phyloP scores from a whole-genome alignment of 2,888 invertebrate species.

The Microctonus aethiopoides region DNA sequence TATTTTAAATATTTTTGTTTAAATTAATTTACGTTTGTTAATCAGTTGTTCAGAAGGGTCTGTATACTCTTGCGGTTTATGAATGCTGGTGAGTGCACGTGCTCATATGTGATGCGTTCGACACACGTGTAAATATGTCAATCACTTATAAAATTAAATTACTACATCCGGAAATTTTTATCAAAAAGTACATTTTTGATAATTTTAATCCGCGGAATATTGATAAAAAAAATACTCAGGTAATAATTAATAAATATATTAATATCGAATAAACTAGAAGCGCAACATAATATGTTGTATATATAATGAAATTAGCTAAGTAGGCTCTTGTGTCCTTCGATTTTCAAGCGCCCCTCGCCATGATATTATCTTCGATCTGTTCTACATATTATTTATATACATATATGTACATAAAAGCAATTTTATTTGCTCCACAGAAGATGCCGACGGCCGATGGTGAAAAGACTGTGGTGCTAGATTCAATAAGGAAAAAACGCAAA shows the following conservation, averaged over 20 bases:
- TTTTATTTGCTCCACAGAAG: background rate
- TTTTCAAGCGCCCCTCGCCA: background rate
- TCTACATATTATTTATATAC: background rate
- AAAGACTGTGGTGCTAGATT: slow-evolving; percentile 1
- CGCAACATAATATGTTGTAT: too few relatives aligned
- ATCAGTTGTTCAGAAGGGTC: slow-evolving; percentile 14
- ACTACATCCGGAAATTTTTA: background rate
- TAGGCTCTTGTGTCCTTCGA: slow-evolving; percentile 27
- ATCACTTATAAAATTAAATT: background rate
- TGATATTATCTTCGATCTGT: slow-evolving; percentile 10
- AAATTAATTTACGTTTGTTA: background rate
- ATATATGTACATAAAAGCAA: background rate
- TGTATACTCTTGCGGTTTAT: slow-evolving; percentile 1
- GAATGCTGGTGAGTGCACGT: slow-evolving; percentile 7
- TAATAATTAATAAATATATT: background rate
- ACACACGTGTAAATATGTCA: slow-evolving; percentile 18
- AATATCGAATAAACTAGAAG: background rate
- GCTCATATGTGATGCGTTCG: slow-evolving; percentile 7
- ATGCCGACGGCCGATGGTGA: slow-evolving; percentile 18
- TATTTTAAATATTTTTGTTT: background rate
- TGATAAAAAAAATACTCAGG: background rate
- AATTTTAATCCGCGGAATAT: background rate
- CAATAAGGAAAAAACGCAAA: slow-evolving; percentile 25
- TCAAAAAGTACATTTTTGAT: background rate
- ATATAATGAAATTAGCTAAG: slow-evolving; percentile 29